Conservation (phyloP, 2,113 vertebrate genomes). For the Ondatra zibethicus region DNA sequence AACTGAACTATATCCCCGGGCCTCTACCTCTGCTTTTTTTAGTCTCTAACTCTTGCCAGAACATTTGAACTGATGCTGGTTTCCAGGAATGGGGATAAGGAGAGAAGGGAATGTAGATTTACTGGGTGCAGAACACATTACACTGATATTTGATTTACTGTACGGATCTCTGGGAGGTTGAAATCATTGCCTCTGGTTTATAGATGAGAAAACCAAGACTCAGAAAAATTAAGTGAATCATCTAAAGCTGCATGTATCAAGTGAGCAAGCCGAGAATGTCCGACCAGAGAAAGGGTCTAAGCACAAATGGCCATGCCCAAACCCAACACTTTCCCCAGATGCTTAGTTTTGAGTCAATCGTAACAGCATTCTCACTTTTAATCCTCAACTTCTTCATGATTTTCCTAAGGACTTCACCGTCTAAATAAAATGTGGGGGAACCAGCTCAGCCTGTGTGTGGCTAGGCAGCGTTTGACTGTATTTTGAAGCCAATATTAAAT, state of each 20-base stretch:
- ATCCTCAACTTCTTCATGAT: background rate
- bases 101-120: background rate
- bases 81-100: background rate
- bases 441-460: slow-evolving; percentile 59
- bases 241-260: background rate
- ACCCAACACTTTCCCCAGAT: background rate
- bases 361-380: slow-evolving; percentile 1
- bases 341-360: background rate
- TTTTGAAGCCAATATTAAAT: slow-evolving; percentile 68
- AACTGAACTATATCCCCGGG: background rate
- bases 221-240: slow-evolving; percentile 5
- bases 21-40: background rate
- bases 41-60: slow-evolving; percentile 8
- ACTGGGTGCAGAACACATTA: background rate
- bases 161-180: background rate
- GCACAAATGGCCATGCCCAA: background rate
- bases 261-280: background rate
- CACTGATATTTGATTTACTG: background rate
- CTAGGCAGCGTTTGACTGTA: background rate
- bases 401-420: background rate
- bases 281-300: background rate
- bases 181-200: slow-evolving; percentile 49
- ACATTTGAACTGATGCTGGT: slow-evolving; percentile 1
- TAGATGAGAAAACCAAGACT: slow-evolving; percentile 45
- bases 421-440: slow-evolving; percentile 27